Base-by-base conservation (phyloP, 2,113 vertebrate species). In the Petrocephalus zakoni region DNA sequence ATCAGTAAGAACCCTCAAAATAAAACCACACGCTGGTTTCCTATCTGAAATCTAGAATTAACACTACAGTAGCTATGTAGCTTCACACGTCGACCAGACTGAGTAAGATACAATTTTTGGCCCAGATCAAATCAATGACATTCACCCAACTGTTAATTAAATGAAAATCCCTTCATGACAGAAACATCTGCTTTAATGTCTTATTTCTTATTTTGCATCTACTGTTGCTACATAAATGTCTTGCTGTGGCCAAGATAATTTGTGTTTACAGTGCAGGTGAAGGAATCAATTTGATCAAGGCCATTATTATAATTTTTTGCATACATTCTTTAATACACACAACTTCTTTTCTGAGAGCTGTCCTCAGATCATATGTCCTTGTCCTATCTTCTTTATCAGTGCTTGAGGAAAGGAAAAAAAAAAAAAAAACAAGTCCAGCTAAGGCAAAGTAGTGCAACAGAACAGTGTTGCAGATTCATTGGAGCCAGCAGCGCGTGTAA, bases 371-470 rank as follows among this genome's bases (percentile, higher is more conserved):
- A 89, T 55, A 90, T 88, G 87, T 93, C 90, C 91, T 91, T 88
- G 87, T 93, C 90, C 91, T 91, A 82, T 91, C 90, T 88, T 81
- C 88, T 88, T 90, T 42, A 91, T 81, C 91, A 89, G 90, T 91
- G 93, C 90, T 92, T 9, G 7, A 84, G 89, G 53, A 85, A 61
- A 72, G 58, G 88, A 89, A 5, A 91, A 92, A 91, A 87, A 55
- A 75, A 68, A 89, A 90, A 10, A 90, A 92, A 90, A n/a, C n/a
- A n/a, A 91, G 89, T 91, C 93, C 91, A 90, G 87, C 88, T 96
- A 95, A 95, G 95, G 95, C 94, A 94, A 93, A 93, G 90, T 91
- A 93, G 93, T 93, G 93, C 94, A 95, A 94, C 94, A 93, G 93
- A 93, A 91, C 93, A 92, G 91, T 93, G 94, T 92, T 94, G 94